Evolutionary conservation across 2,888 invertebrate species (phyloP), one percentile per base, ranked within the genome.

Genomic region (Nomada ferruginata): DNA sequence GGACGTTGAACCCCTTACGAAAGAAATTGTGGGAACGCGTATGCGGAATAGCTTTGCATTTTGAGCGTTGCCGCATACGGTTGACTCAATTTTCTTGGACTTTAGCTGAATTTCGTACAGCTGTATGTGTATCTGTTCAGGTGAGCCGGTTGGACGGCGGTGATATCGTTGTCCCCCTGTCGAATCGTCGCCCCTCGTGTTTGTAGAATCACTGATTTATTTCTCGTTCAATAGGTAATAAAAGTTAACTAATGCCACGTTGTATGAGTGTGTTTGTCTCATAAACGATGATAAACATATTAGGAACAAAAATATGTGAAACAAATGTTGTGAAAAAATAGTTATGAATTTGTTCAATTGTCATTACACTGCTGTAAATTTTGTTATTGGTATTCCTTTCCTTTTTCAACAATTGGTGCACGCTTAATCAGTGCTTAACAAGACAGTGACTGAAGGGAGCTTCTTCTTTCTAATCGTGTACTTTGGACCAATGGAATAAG

Each of bases 1-100:
- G 79, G 63, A 63, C 86, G 55, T 83, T 82, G 86, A 87, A 83
- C 85, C 64, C 65, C 64, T 84, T 80, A 80, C 73, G 71, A 77
- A 69, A 84, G 65, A 66, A 65, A 61, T 79, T 75, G 73, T 76
- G 65, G 61, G 66, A 55, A 84, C 65, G 50, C 50, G 71, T 79
- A 83, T 85, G 79, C 77, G 75, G 86, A 85, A 86, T 86, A 84
- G 47, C 63, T 85, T 85, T 85, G 70, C 83, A 85, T 86, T 83
- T 85, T 55, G 70, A 83, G 72, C 64, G 70, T 0, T 55, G 52
- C 59, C 73, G 82, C 84, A 86, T 86, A 72, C 73, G 79, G 65
- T 84, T 86, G 79, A 84, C 76, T 86, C 76, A 81, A 79, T 79
- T 83, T 76, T 69, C 78, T 44, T 29, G 42, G 10, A 29, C 68